These are phyloP conservation scores for Microctonus hyperodae DNA, from an alignment of 2,888 invertebrate genomes.

Conservation along the genomic window DNA sequence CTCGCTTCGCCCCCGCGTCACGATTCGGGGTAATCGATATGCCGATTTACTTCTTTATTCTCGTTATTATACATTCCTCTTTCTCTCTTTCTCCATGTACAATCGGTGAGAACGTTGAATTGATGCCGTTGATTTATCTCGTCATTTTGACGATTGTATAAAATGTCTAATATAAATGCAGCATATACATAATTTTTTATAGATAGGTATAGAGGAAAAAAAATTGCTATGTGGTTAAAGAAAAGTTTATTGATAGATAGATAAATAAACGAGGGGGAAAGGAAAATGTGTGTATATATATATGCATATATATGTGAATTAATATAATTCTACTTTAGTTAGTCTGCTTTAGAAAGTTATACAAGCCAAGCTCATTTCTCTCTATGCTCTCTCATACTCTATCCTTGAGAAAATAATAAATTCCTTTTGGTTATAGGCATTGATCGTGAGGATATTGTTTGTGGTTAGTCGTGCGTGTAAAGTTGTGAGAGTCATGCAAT, in stretches of 20 bases:
- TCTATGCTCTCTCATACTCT: constrained; percentile 7
- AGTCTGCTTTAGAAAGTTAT: constrained; percentile 27
- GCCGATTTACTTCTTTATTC: constrained; percentile 4
- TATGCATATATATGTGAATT: constrained; percentile 1
- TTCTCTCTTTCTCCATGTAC: neutral
- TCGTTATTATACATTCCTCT: neutral
- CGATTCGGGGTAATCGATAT: constrained; percentile 34
- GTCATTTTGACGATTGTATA: constrained; percentile 22
- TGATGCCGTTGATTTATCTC: constrained; percentile 8
- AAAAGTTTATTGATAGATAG: neutral
- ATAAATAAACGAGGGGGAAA: neutral
- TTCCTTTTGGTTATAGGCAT: constrained; percentile 14
- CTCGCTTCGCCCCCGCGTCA: constrained; percentile 32
- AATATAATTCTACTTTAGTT: constrained; percentile 24
- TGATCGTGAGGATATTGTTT: constrained; percentile 33
- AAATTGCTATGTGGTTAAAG: neutral
- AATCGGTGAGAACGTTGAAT: constrained; percentile 28
- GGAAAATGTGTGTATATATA: neutral
- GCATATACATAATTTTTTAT: neutral
- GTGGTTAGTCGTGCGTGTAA: constrained; percentile 34
- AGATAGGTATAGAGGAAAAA: neutral
- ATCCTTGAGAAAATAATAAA: constrained; percentile 20
- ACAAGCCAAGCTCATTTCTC: constrained; percentile 17
- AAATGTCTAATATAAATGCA: neutral
- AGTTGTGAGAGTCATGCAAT: constrained; percentile 14